Conservation (phyloP, 2,888 invertebrate genomes). For the Caenorhabditis drosophilae region DNA sequence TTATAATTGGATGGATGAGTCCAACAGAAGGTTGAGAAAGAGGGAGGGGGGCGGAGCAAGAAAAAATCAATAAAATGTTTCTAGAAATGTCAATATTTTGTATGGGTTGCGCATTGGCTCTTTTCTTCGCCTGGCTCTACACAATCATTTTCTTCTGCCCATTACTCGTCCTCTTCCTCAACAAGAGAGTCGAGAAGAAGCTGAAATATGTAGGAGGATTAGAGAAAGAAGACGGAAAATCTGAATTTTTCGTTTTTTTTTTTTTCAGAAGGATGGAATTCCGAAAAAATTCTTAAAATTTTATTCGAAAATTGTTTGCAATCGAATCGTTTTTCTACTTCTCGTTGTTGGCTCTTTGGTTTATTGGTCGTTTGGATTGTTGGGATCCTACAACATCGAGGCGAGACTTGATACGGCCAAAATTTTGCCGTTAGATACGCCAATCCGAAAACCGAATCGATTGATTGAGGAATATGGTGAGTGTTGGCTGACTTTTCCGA, state of each 20-base stretch:
- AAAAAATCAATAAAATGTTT: too few species aligned
- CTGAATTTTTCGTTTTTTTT: slow-evolving; percentile 1
- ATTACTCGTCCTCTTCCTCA: slow-evolving; percentile 33
- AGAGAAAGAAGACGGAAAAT: too few species aligned
- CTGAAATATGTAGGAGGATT: slow-evolving; percentile 8
- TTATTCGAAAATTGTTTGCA: slow-evolving; percentile 28
- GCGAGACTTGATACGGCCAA: slow-evolving; percentile 64
- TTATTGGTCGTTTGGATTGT: slow-evolving; percentile 50
- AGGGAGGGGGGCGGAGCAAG: too few species aligned
- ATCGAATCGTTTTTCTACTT: slow-evolving; percentile 14
- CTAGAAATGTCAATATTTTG: slow-evolving; percentile 68
- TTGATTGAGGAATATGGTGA: slow-evolving; percentile 55
- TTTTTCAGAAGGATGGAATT: slow-evolving; percentile 3
- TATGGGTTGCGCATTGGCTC: slow-evolving; percentile 63
- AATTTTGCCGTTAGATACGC: slow-evolving; percentile 61
- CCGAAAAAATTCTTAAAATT: slow-evolving; percentile 20
- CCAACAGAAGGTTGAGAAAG: slow-evolving; percentile 63
- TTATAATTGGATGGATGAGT: slow-evolving; percentile 62
- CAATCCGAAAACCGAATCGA: slow-evolving; percentile 60
- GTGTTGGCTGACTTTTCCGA: background rate
- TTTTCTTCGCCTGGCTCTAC: slow-evolving; percentile 66
- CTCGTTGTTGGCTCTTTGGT: slow-evolving; percentile 23
- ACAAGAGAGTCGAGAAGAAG: slow-evolving; percentile 10
- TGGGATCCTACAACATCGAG: slow-evolving; percentile 55
- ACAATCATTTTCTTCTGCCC: slow-evolving; percentile 62